A percentile compares a stretch with the other conserved stretches of the same genome.
These are phyloP conservation scores for Elmis aenea DNA, from an alignment of 2,888 invertebrate genomes.

Conservation along the genomic window DNA sequence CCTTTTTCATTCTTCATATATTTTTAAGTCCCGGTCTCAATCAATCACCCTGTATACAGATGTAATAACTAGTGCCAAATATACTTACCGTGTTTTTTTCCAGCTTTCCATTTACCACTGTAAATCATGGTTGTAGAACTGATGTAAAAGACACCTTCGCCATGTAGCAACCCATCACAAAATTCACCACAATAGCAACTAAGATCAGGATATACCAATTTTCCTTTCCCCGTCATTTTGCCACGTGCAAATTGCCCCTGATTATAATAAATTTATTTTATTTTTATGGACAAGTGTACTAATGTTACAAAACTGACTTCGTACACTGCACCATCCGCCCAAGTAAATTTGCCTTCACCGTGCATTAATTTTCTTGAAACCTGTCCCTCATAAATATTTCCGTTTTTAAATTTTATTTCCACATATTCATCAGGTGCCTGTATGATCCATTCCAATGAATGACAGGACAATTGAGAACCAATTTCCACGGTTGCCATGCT, in stretches of 20 bases:
- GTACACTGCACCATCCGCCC: constrained; percentile 56
- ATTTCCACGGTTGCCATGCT: not conserved
- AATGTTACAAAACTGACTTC: constrained; percentile 39
- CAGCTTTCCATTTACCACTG: constrained; percentile 44
- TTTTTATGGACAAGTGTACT: not conserved
- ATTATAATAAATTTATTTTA: constrained; percentile 1
- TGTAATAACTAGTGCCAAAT: not conserved
- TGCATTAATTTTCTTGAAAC: constrained; percentile 54
- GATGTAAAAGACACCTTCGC: constrained; percentile 39
- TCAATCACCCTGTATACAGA: too few relatives aligned
- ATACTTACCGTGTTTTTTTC: constrained; percentile 40
- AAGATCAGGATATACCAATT: constrained; percentile 52
- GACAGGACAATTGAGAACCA: not conserved
- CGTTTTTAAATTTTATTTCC: constrained; percentile 52
- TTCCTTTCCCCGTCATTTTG: constrained; percentile 52
- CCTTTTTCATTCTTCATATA: too few relatives aligned
- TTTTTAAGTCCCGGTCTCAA: too few relatives aligned
- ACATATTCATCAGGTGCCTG: constrained; percentile 40
- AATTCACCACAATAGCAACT: constrained; percentile 58
- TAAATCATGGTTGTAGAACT: constrained; percentile 35
- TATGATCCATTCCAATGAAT: constrained; percentile 11
- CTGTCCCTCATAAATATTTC: constrained; percentile 54
- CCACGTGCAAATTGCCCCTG: constrained; percentile 57
- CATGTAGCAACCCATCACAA: constrained; percentile 50
- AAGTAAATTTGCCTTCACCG: constrained; percentile 54